Evolutionary conservation across 2,888 invertebrate genomes (phyloP), one percentile per base, ranked within the genome.

Genomic region (Anorthoa munda): DNA sequence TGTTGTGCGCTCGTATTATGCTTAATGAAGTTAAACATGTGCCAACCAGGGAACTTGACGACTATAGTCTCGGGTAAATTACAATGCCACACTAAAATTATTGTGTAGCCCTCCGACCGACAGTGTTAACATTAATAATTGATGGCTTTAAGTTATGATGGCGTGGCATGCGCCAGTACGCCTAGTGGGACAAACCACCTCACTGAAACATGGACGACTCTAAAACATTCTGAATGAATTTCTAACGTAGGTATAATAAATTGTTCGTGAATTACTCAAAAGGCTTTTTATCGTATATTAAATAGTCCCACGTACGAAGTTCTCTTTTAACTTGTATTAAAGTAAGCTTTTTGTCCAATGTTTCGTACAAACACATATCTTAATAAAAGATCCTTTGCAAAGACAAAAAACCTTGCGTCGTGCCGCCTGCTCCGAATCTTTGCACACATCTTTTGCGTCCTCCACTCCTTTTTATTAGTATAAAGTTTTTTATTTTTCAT

Each of bases 1-100:
- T 93, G 94, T 94, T 93, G 93, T 91, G 92, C 93, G 91, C 94
- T 90, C 89, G 93, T 94, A 95, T 95, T 94, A 95, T 94, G 94
- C 93, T 93, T 95, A 95, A 96, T 95, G 95, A 95, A 95, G 94
- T 96, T 95, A 95, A 95, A 95, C 95, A 93, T 92, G 94, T 92
- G 93, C 91, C 94, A 90, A 93, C 91, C 93, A 93, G 88, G 89
- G 86, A 92, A 92, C 91, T 92, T 91, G 80, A 86, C 85, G 87
- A 88, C 88, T 89, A n/a, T n/a, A 91, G 89, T 91, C 89, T 90
- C 84, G 85, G 83, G 85, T 81, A 89, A 90, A 92, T 92, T 91
- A 92, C 91, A 90, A 87, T 89, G 87, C 85, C 84, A 80, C 79
- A 83, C 86, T 86, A 83, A 88, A 89, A 89, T 89, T 87, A 84